Conservation (phyloP, 2,888 invertebrate genomes). For the Petrolisthes manimaculis region DNA sequence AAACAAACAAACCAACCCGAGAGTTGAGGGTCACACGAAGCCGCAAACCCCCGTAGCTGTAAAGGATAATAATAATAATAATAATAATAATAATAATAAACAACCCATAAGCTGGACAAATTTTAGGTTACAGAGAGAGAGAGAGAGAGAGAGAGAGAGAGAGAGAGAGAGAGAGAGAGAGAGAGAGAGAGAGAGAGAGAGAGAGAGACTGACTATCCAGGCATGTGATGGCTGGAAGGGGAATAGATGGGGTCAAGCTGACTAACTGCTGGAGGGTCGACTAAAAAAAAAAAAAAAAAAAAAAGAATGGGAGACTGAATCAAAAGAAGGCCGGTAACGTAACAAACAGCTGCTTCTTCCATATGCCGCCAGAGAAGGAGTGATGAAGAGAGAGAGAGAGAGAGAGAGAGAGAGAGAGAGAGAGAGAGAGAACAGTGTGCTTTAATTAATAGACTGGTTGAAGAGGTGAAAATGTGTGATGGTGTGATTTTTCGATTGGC, state of each 20-base stretch:
- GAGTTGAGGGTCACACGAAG: neutral
- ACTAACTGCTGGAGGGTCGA: too few relatives aligned
- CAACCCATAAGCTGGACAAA: neutral
- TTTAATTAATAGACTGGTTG: too few relatives aligned
- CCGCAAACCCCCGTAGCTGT: neutral
- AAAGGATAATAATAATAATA: neutral
- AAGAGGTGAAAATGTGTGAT: neutral
- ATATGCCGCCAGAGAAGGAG: neutral
- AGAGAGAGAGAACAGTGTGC: neutral
- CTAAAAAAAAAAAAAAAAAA: too few relatives aligned
- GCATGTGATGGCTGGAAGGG: neutral
- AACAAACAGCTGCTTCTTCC: neutral
- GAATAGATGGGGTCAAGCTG: neutral
- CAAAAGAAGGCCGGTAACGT: too few relatives aligned
- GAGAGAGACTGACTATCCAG: neutral
- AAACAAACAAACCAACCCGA: neutral
- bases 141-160: constrained; percentile 4
- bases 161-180: neutral
- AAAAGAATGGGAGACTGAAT: too few relatives aligned
- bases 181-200: neutral
- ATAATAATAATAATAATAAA: too few relatives aligned
- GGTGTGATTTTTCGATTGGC: too few relatives aligned
- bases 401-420: constrained; percentile 18
- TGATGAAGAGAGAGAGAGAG: constrained; percentile 17
- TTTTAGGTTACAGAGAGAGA: neutral